phyloP scores from a whole-genome alignment of 2,797 vertebrate species.

The Otolemur crassicaudatus region DNA sequence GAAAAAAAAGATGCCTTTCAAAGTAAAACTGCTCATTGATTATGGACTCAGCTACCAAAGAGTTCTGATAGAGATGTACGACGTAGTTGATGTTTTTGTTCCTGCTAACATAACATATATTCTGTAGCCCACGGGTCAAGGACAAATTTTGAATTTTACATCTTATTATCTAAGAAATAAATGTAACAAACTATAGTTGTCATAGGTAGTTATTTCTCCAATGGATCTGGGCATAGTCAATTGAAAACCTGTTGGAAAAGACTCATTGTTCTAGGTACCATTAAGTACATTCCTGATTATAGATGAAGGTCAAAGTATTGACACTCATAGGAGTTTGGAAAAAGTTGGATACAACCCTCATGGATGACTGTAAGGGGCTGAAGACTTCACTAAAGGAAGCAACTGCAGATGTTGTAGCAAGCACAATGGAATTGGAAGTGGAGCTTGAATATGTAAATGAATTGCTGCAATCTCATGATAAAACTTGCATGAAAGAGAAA shows the following conservation, averaged over 20 bases:
- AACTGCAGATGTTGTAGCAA: not conserved
- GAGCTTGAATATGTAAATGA: not conserved
- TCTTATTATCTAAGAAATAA: not conserved
- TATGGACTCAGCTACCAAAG: not conserved
- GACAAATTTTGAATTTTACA: not conserved
- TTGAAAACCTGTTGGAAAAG: not conserved
- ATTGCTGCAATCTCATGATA: not conserved
- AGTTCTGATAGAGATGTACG: not conserved
- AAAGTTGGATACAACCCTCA: not conserved
- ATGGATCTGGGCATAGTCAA: not conserved
- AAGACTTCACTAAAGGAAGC: not conserved
- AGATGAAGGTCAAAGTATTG: not conserved
- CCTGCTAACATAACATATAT: not conserved
- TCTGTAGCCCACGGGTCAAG: not conserved
- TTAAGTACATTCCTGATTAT: not conserved
- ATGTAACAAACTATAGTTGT: not conserved
- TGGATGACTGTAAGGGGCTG: not conserved
- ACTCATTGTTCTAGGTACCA: not conserved
- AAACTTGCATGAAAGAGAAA: not conserved
- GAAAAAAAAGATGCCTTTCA: not conserved
- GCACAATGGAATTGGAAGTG: not conserved
- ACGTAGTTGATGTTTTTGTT: not conserved
- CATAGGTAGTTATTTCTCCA: not conserved
- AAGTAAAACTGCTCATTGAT: not conserved
- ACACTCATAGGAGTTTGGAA: not conserved